Percentiles rank a stretch among this genome's conserved stretches.
phyloP scores from a whole-genome alignment of 1,140 invertebrate genomes.

The Wasmannia auropunctata region DNA sequence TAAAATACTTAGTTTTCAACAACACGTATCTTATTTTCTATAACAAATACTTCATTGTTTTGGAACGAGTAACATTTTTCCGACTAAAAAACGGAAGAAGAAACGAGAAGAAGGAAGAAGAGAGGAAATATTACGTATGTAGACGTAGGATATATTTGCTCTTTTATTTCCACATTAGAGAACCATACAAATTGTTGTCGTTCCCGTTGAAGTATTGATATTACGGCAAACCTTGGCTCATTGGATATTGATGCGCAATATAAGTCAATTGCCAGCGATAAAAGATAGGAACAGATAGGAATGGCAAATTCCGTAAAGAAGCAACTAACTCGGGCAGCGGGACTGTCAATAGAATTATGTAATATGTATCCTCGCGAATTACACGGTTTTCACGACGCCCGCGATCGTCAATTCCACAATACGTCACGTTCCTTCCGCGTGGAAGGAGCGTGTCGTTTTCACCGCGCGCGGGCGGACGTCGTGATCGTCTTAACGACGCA shows the following conservation, averaged over 20 bases:
- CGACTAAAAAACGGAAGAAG: background rate
- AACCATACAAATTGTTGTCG: background rate
- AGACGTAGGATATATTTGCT: background rate
- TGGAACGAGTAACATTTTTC: background rate
- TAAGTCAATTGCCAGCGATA: constrained; percentile 20
- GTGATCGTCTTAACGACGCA: background rate
- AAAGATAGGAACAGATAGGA: background rate
- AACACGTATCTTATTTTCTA: background rate
- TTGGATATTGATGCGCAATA: constrained; percentile 25
- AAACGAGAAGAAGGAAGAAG: background rate
- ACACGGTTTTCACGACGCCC: background rate
- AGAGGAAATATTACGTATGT: background rate
- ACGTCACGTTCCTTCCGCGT: background rate
- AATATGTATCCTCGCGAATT: background rate
- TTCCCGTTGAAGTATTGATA: background rate
- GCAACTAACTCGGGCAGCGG: background rate
- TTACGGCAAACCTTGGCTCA: background rate
- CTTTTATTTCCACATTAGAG: constrained; percentile 23
- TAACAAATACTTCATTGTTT: constrained; percentile 9
- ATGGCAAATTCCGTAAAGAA: background rate
- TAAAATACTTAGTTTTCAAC: background rate
- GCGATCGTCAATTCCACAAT: background rate
- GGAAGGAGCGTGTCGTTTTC: constrained; percentile 13
- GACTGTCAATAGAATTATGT: constrained; percentile 4
- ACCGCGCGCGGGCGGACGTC: background rate